Evolutionary conservation across 2,888 invertebrate species (phyloP).

Genomic region (Muschampia plurimacula): DNA sequence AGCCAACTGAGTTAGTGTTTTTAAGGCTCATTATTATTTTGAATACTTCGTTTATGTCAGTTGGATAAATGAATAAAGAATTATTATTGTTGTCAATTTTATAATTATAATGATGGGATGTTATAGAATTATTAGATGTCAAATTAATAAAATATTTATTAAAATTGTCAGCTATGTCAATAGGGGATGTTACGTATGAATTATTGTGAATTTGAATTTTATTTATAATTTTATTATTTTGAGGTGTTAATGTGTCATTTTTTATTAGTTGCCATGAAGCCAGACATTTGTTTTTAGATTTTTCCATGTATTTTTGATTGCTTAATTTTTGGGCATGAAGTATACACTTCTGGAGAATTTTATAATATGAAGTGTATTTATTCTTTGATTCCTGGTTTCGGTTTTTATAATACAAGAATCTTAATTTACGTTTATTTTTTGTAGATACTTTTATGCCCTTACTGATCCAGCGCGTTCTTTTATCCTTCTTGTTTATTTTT

Average conservation of each 20-base stretch:
- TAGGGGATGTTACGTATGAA: not conserved
- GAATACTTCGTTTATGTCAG: not conserved
- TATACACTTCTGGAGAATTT: not conserved
- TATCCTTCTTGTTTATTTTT: not conserved
- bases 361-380: not conserved
- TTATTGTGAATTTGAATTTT: slow-evolving; percentile 2
- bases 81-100: not conserved
- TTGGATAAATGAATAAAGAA: too few relatives aligned
- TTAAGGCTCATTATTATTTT: slow-evolving; percentile 4
- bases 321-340: not conserved
- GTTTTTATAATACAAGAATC: slow-evolving; percentile 8
- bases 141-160: slow-evolving; percentile 16
- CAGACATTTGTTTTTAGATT: slow-evolving; percentile 18
- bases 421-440: slow-evolving; percentile 11
- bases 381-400: not conserved
- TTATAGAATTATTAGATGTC: slow-evolving; percentile 13
- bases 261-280: slow-evolving; percentile 16
- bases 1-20: not conserved
- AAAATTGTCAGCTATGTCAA: slow-evolving; percentile 1
- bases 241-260: not conserved
- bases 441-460: slow-evolving; percentile 5
- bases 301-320: slow-evolving; percentile 5
- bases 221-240: slow-evolving; percentile 7
- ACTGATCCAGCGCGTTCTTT: slow-evolving; percentile 2
- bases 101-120: not conserved